A percentile compares a stretch with the other conserved stretches of the same genome.
These are phyloP conservation scores for Amblyteles armatorius DNA, from an alignment of 2,888 invertebrate species.

Conservation along the genomic window DNA sequence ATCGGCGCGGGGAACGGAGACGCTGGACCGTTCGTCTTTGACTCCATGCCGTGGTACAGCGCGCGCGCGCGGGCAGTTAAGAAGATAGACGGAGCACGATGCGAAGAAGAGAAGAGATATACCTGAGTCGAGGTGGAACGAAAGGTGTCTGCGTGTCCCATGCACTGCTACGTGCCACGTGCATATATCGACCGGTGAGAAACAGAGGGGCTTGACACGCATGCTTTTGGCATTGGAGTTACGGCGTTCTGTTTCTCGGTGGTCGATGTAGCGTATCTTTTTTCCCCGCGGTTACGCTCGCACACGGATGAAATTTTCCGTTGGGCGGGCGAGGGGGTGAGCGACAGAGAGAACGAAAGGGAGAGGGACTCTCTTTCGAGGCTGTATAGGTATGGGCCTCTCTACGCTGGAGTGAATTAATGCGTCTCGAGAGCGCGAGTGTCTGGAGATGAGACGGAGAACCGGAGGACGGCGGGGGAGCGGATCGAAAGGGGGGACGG, in stretches of 20 bases:
- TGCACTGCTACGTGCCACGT: conserved; percentile 20
- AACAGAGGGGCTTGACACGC: neutral
- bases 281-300: neutral
- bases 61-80: conserved; percentile 1
- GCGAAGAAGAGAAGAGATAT: conserved; percentile 51
- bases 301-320: neutral
- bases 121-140: conserved; percentile 61
- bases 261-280: neutral
- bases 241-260: neutral
- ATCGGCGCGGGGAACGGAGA: conserved; percentile 44
- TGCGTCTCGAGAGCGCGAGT: conserved; percentile 61
- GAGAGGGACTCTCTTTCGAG: conserved; percentile 20
- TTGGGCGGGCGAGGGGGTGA: neutral
- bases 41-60: neutral
- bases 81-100: conserved; percentile 27
- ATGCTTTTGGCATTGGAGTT: neutral
- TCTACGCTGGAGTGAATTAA: conserved; percentile 62
- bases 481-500: neutral
- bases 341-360: conserved; percentile 34
- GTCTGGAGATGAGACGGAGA: conserved; percentile 51
- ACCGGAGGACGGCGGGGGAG: neutral
- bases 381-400: conserved; percentile 36
- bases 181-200: neutral
- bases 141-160: conserved; percentile 47
- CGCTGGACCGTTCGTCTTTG: conserved; percentile 53